Evolutionary conservation across 2,888 invertebrate species (phyloP), one percentile per base, ranked within the genome.

Genomic region (Plusia festucae): DNA sequence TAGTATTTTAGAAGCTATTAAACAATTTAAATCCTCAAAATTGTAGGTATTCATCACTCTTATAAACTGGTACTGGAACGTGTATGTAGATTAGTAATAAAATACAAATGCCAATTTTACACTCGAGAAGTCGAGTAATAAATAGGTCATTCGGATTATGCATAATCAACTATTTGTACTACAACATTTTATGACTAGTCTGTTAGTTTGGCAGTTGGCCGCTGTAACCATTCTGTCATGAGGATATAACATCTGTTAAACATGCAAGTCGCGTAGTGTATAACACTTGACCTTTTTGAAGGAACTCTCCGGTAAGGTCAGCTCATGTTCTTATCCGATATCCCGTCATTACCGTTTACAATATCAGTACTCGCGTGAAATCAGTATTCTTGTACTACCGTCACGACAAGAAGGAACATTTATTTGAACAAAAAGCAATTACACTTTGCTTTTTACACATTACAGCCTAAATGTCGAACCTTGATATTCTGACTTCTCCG

Each of bases 211-310:
- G n/a, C 40, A 5, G n/a, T 40, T n/a, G n/a, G 40, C 40, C 5
- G 5, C 6, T 15, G n/a, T n/a, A 15, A 34, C 15, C 34, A 40
- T 40, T 40, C 40, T 40, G n/a, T 40, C 15, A 40, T 0, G 40
- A 40, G n/a, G 40, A 40, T 40, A 40, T 40, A 40, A 40, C 46
- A 49, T 11, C 46, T 49, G 46, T 49, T 49, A 9, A 18, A 18
- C 46, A 46, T 46, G 46, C 46, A 46, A 9, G 9, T 16, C 46
- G 46, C 46, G 18, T 46, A 16, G 16, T n/a, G 16, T 46, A 18
- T 16, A 16, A 8, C 7, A 46, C 46, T 46, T 49, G 46, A 49
- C 46, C 46, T 49, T 20, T 20, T 49, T 49, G 20, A 49, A 49
- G 46, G 46, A 49, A 49, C 11, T 49, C 9, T 49, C 18, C 20